These are phyloP conservation scores for Tetramorium alpestre DNA, from an alignment of 1,140 invertebrate species.

Conservation along the genomic window DNA sequence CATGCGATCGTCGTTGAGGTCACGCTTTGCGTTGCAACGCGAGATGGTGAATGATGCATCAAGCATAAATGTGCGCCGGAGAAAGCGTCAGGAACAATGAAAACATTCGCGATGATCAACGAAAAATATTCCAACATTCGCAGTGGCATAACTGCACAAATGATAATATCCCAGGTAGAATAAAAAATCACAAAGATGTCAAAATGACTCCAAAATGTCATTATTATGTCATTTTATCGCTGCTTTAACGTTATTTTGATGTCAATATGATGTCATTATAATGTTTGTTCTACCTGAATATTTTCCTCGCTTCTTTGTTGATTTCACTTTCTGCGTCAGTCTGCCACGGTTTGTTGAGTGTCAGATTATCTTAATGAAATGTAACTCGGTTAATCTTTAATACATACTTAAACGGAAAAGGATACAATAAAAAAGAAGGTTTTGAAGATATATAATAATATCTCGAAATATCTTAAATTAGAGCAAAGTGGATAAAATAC, in stretches of 20 bases:
- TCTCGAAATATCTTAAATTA: neutral
- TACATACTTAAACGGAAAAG: neutral
- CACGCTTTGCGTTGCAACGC: neutral
- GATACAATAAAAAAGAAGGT: neutral
- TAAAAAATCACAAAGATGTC: too few species aligned
- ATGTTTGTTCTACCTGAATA: too few species aligned
- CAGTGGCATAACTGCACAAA: neutral
- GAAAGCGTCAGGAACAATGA: conserved; percentile 48
- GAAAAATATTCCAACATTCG: neutral
- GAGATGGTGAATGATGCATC: conserved; percentile 3
- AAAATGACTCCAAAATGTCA: too few species aligned
- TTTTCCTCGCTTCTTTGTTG: neutral
- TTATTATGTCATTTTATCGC: too few species aligned
- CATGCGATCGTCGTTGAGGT: neutral
- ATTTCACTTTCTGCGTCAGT: conserved; percentile 1
- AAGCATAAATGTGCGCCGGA: conserved; percentile 28
- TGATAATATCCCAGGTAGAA: neutral
- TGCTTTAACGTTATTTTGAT: too few species aligned
- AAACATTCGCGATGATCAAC: neutral
- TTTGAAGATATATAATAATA: neutral
- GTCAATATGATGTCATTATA: too few species aligned
- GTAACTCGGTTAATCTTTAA: neutral
- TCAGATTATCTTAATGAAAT: neutral
- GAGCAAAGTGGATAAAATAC: neutral
- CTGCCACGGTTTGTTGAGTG: neutral